Evolutionary conservation across 2,113 vertebrate genomes (phyloP).

Genomic region (Psammodynastes pulverulentus): DNA sequence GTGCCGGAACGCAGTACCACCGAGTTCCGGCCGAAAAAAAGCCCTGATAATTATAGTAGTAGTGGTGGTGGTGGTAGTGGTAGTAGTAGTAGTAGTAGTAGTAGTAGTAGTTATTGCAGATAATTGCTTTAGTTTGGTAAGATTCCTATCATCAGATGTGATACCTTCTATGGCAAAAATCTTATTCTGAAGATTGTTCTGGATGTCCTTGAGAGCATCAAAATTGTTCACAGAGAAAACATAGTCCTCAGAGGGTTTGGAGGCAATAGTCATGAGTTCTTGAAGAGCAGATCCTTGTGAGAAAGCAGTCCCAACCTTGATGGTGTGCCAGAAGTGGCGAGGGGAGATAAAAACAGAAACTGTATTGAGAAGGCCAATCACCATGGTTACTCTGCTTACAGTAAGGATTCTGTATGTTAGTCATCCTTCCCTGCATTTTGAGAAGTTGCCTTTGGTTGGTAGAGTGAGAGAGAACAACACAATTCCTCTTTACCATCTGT

Average conservation of each 20-base stretch:
- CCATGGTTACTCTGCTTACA: neutral
- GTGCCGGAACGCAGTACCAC: no score
- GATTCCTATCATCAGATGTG: no score
- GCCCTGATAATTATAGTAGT: no score
- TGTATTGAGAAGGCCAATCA: neutral
- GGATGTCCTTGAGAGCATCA: constrained; percentile 47
- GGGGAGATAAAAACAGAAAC: neutral
- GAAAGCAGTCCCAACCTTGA: constrained; percentile 60
- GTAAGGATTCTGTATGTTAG: neutral
- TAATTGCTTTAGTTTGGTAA: no score
- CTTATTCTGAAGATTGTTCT: constrained; percentile 58
- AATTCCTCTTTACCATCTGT: neutral
- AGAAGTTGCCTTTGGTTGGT: neutral
- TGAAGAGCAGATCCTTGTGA: neutral
- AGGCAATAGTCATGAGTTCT: constrained; percentile 59
- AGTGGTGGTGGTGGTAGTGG: no score
- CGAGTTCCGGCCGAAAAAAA: no score
- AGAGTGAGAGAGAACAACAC: neutral
- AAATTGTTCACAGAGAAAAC: constrained; percentile 61
- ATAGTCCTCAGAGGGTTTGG: constrained; percentile 25
- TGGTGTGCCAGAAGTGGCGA: neutral
- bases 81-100: no score
- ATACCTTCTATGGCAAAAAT: constrained; percentile 68
- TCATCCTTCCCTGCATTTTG: neutral
- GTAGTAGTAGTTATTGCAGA: no score